Evolutionary conservation across 2,888 invertebrate genomes (phyloP).

Genomic region (Mythimna lalbum): DNA sequence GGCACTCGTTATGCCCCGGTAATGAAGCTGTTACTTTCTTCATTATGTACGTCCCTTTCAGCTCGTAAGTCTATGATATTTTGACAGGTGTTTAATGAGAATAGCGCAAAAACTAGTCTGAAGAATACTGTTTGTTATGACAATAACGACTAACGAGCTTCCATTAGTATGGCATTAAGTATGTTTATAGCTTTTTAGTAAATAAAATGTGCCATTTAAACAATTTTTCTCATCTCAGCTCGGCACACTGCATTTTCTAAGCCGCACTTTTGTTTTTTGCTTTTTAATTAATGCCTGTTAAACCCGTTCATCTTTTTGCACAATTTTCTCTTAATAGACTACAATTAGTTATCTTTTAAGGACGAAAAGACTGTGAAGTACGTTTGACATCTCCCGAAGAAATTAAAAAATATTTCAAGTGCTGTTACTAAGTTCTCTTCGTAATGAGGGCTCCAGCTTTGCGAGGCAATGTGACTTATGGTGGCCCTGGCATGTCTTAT

Average conservation of each 20-base stretch:
- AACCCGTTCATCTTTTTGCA: constrained; percentile 8
- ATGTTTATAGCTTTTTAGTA: not conserved
- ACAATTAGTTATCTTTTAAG: constrained; percentile 26
- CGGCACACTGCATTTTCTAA: constrained; percentile 13
- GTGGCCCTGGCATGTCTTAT: constrained; percentile 76
- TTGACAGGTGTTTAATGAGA: constrained; percentile 59
- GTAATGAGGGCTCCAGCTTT: constrained; percentile 66
- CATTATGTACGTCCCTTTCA: constrained; percentile 51
- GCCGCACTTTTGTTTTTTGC: not conserved
- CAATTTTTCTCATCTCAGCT: not conserved
- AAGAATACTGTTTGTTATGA: constrained; percentile 22
- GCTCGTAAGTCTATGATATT: constrained; percentile 49
- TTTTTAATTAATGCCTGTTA: constrained; percentile 11
- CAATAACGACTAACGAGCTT: constrained; percentile 10
- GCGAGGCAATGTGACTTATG: constrained; percentile 81
- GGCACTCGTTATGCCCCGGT: constrained; percentile 51
- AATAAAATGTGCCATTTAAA: not conserved
- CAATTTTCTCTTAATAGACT: constrained; percentile 15
- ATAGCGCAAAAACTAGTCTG: constrained; percentile 29
- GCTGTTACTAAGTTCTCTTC: constrained; percentile 64
- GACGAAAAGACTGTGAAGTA: constrained; percentile 3
- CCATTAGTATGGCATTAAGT: constrained; percentile 4
- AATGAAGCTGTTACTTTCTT: constrained; percentile 62
- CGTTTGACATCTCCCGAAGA: constrained; percentile 27
- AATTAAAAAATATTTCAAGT: constrained; percentile 62